Evolutionary conservation across 2,888 invertebrate genomes (phyloP).

Genomic region (Germaria angustata): DNA sequence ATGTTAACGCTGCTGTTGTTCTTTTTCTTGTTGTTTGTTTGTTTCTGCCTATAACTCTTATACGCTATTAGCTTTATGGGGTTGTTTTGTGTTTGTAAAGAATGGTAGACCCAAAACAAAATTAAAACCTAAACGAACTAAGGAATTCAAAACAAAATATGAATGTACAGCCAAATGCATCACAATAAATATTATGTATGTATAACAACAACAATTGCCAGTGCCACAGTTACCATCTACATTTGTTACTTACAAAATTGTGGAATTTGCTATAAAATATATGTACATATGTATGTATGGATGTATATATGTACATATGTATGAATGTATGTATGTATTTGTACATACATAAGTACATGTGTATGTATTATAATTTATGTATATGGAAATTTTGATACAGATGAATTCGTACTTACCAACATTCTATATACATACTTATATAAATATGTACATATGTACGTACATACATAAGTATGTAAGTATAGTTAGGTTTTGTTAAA

Average conservation of each 20-base stretch:
- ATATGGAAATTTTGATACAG: no score
- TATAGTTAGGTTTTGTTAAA: no score
- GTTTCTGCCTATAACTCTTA: not conserved
- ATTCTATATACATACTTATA: no score
- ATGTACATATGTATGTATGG: no score
- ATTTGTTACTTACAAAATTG: not conserved
- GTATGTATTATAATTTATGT: no score
- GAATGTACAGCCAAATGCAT: slow-evolving; percentile 5
- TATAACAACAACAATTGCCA: not conserved
- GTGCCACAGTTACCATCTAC: not conserved
- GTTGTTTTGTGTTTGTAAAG: slow-evolving; percentile 48
- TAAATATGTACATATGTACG: not conserved
- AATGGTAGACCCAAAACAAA: slow-evolving; percentile 55
- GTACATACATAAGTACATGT: no score
- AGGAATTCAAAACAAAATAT: slow-evolving; percentile 27
- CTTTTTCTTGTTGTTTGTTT: not conserved
- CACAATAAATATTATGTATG: not conserved
- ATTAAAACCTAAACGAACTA: slow-evolving; percentile 39
- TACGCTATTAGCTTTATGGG: slow-evolving; percentile 28
- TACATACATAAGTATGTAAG: no score
- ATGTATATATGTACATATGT: no score
- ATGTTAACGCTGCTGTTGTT: not conserved
- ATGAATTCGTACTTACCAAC: no score
- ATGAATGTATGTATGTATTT: no score
- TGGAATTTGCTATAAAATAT: not conserved